Evolutionary conservation across 2,888 invertebrate species (phyloP), one percentile per base, ranked within the genome.

Genomic region (Acleris literana): DNA sequence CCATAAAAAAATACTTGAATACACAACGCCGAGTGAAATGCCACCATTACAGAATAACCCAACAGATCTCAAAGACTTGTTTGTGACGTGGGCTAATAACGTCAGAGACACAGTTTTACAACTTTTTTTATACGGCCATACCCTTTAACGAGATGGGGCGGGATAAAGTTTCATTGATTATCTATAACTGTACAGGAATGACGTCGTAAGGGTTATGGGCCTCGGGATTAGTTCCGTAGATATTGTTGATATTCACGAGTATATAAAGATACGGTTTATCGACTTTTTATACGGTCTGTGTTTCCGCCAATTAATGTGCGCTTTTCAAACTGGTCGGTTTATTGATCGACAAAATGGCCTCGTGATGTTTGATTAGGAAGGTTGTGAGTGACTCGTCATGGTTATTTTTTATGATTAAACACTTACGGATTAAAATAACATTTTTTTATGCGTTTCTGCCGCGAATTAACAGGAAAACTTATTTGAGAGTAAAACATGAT

Each of bases 81-180:
- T 70, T 68, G 69, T 52, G 68, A 68, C 60, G 20, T 44, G 44
- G 53, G 62, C 69, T 67, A 70, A 70, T 70, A 72, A 69, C 46
- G 39, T n/a, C 48, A 56, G 44, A 59, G 55, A 61, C 60, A 57
- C 62, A 62, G 52, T 72, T 72, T 73, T 73, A 73, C 66, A 70
- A 68, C 72, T 69, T 69, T 71, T 39, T 72, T 72, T 74, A 71
- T 71, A 68, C 65, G 61, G 56, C 69, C 65, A 70, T 74, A 70
- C 66, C 57, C 63, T 69, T 72, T 72, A 71, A 73, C 68, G 69
- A 63, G 62, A 63, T 68, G 57, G 68, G 63, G 52, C 39, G 58
- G 59, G 64, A 72, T 72, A 72, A 71, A 69, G 56, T 46, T 63
- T 68, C 72, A 68, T 67, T 69, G 69, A 71, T 71, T 70, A 62